Evolutionary conservation across 2,797 vertebrate genomes (phyloP), one percentile per base, ranked within the genome.

Genomic region (Sebastes melanostomus): DNA sequence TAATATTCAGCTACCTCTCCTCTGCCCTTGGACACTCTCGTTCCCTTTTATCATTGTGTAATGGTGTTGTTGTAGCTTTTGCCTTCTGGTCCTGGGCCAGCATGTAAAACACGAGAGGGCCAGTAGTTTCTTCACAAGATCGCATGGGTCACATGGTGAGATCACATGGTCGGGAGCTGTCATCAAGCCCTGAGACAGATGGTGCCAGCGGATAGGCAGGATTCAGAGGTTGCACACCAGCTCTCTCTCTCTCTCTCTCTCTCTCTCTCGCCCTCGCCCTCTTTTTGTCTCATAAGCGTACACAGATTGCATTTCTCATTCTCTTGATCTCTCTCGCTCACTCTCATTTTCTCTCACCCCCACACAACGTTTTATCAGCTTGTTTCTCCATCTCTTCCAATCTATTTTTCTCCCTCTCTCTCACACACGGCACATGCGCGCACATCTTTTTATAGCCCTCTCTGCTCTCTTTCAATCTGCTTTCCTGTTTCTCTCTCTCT

Each of bases 131-230:
- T 82, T 89, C 80, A 90, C 81, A 72, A 86, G 88, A 82, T 82
- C 65, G 16, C 63, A 36, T 27, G 25, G 81, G 90, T 93, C 93
- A 93, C 87, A 88, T 93, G 93, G 79, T 63, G 10, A 22, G 75
- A 81, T 93, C 92, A 94, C 92, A 91, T 94, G 92, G 63, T 89
- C 88, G 59, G 74, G 90, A 92, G 83, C 87, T 89, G 91, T 92
- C 93, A 92, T 86, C 80, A 72, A 84, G 88, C 91, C 75, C 78
- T 62, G 90, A 91, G 91, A 92, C 93, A 94, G 92, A 94, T 94
- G 93, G 92, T 93, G 93, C 82, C 87, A 89, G 86, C 3, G 85
- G 85, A 93, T 90, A 88, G 88, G 67, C 76, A 83, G 86, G 85
- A 87, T 84, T 89, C 84, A 88, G 84, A 89, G 87, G 81, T 65